Conservation (phyloP, 2,888 invertebrate genomes). For the Adineta ricciae region DNA sequence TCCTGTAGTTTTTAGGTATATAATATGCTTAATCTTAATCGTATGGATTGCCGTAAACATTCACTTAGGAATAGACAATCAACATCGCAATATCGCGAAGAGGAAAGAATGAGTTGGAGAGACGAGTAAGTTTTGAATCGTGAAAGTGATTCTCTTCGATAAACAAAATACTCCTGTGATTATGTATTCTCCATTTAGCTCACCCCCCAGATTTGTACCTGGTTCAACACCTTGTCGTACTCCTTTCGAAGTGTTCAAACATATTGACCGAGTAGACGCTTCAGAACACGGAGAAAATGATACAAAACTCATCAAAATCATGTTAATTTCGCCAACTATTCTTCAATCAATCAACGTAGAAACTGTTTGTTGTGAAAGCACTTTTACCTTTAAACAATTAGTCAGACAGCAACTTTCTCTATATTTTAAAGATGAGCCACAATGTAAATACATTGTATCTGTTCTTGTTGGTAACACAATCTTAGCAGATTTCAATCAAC, state of each 20-base stretch:
- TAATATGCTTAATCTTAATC: too few species aligned
- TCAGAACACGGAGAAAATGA: background rate
- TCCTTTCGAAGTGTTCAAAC: background rate
- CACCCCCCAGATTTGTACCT: background rate
- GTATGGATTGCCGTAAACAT: too few species aligned
- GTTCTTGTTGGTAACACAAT: background rate
- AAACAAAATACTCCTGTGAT: too few species aligned
- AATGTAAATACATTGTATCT: background rate
- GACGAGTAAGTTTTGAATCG: too few species aligned
- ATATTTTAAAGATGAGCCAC: background rate
- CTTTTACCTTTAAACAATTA: background rate
- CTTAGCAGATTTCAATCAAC: background rate
- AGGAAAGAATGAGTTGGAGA: too few species aligned
- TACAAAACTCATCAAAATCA: background rate
- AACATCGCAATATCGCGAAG: too few species aligned
- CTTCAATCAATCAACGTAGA: background rate
- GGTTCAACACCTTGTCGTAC: background rate
- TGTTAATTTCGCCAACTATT: background rate
- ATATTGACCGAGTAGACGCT: background rate
- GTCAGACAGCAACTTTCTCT: background rate
- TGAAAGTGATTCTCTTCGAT: too few species aligned
- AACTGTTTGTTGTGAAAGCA: background rate
- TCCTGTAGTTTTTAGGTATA: too few species aligned
- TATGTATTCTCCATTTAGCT: background rate
- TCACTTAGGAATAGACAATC: too few species aligned